Conservation (phyloP, 2,113 vertebrate species). For the Edolisoma coerulescens region DNA sequence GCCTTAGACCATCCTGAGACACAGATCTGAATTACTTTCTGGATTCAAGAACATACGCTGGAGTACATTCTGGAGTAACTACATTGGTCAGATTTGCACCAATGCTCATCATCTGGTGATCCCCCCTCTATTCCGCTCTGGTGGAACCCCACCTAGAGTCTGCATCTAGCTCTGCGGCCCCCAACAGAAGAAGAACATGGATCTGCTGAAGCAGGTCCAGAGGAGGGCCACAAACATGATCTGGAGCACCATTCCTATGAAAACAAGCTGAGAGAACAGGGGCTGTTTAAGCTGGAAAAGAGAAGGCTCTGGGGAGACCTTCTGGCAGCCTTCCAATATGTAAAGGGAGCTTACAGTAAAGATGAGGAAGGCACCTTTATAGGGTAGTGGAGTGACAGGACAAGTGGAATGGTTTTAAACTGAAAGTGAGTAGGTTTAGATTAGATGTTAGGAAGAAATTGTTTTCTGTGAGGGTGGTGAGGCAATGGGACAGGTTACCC, state of each 20-base stretch:
- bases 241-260: neutral
- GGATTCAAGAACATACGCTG: accelerated
- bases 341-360: neutral
- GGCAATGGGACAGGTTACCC: neutral
- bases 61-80: neutral
- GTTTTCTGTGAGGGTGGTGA: neutral
- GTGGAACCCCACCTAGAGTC: neutral
- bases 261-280: neutral
- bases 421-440: neutral
- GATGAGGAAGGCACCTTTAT: neutral
- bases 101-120: neutral
- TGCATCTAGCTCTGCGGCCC: neutral
- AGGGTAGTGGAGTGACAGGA: neutral
- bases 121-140: neutral
- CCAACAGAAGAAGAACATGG: neutral
- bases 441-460: neutral
- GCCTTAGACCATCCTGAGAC: neutral
- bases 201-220: neutral
- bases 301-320: neutral
- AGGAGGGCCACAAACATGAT: neutral
- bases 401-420: neutral
- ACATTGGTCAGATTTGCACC: neutral
- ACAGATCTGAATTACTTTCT: neutral
- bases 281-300: neutral
- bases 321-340: neutral